A percentile compares a stretch with the other conserved stretches of the same genome.
These are phyloP conservation scores for Halocaridina rubra DNA, from an alignment of 2,888 invertebrate species.

Conservation along the genomic window DNA sequence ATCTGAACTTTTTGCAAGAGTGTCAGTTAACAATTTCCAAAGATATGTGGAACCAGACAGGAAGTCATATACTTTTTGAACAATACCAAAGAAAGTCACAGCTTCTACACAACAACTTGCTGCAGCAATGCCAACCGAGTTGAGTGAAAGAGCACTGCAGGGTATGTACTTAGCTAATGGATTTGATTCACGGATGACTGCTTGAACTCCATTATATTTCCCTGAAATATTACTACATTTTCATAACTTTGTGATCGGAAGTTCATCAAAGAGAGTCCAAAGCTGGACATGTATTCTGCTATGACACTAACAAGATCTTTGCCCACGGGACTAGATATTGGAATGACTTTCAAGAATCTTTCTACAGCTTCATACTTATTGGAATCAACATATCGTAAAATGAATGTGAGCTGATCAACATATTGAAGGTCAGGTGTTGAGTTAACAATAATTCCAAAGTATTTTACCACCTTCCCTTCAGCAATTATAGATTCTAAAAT, in stretches of 20 bases:
- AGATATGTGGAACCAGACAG: neutral
- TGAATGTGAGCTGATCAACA: neutral
- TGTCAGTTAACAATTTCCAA: neutral
- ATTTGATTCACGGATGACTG: neutral
- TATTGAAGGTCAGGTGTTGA: neutral
- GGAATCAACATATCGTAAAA: neutral
- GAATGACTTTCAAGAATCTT: too few species aligned
- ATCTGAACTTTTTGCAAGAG: neutral
- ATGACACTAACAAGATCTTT: too few species aligned
- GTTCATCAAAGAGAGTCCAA: too few species aligned
- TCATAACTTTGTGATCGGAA: too few species aligned
- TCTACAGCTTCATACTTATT: neutral
- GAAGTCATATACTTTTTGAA: neutral
- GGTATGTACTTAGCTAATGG: too few species aligned
- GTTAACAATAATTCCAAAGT: neutral
- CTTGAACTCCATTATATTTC: neutral
- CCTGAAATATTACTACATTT: too few species aligned
- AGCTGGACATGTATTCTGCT: neutral
- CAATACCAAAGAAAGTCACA: too few species aligned
- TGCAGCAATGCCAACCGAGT: neutral
- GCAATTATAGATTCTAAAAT: neutral
- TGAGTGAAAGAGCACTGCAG: neutral
- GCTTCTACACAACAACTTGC: neutral
- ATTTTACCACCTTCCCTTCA: neutral
- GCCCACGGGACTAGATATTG: too few species aligned